Base-by-base conservation (phyloP, 2,113 vertebrate genomes). In the Colius striatus region DNA sequence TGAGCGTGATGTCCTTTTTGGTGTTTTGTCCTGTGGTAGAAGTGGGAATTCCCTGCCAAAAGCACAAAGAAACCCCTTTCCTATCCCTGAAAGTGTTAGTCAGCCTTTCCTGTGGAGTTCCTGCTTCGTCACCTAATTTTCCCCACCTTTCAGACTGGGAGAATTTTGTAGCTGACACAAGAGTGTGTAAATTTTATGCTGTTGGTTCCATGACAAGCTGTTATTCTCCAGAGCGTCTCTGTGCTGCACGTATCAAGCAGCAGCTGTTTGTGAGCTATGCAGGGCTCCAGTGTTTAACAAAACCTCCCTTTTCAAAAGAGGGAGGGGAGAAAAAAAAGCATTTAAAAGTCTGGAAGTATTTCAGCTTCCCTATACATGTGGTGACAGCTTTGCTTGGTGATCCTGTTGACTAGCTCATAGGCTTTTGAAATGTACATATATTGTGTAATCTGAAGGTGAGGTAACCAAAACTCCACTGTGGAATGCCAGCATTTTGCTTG, bases 1-100 rank as follows among this genome's bases (percentile, higher is more conserved):
- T 89, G 73, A 97, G 63, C 75, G 79, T 84, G 71, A 20, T 36
- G 55, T 82, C 96, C 80, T 87, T 93, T 94, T 95, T 90, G 83
- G 61, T 97, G 76, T 90, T 97, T 97, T 90, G 61, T 96, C 63
- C 80, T 95, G 63, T 96, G 95, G 90, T 95, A 68, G 90, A 95
- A 97, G 84, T 65, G 92, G 60, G 68, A 78, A 68, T 95, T 75
- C 79, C 85, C 47, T 95, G 87, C 86, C 85, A 96, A 96, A 67
- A 97, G 74, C 72, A 77, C 20, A 12, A 71, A 95, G 77, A 90
- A 92, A 94, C 45, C 67, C n/a, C 66, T 79, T 92, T 88, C 23
- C 32, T 71, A 10, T 60, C 41, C 34, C 63, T 94, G 81, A 54
- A 92, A 83, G 16, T 45, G 9, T 92, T 88, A 76, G 47, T 87